Base-by-base conservation (phyloP, 2,888 invertebrate genomes). In the Flexamia atlantica region DNA sequence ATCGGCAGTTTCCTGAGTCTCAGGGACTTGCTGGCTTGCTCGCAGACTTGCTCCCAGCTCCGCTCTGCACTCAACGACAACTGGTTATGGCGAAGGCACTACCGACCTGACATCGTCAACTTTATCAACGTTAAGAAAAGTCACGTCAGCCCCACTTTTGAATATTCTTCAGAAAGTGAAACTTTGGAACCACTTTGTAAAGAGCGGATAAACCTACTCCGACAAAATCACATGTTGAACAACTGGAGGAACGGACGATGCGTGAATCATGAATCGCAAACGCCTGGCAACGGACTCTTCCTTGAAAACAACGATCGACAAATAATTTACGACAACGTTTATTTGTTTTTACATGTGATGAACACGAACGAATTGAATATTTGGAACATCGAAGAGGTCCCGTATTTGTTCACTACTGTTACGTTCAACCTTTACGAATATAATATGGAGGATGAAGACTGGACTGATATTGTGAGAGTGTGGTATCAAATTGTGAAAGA, bases 361-460 rank as follows among this genome's bases (percentile, higher is more conserved):
- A 79, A 57, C 57, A 57, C 79, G 0, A 79, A 79, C 30, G 79
- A 79, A 23, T 57, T 79, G 1, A 79, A 30, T 17, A 57, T 79
- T n/a, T 79, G 79, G 79, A 50, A 79, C 32, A 57, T 79, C 17
- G 79, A 79, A 20, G 57, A 79, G 12, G 36, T 57, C 20, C 79
- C 79, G 0, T 79, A 79, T 30, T 57, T 79, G 20, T 79, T 57
- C 57, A 57, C 79, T 20, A 79, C 32, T n/a, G 57, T 79, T 14
- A 30, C n/a, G 1, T 79, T 79, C n/a, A 79, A 30, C 57, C 79
- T 79, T 28, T 79, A 79, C 79, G 79, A 79, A n/a, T 79, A 79
- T 23, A 79, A 79, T 23, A 79, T 53, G 53, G 79, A 79, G 36
- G 79, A 79, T 28, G 79, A 79, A 23, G 79, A 79, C 36, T 79